Base-by-base conservation (phyloP, 2,113 vertebrate genomes). In the Psittacus erithacus region DNA sequence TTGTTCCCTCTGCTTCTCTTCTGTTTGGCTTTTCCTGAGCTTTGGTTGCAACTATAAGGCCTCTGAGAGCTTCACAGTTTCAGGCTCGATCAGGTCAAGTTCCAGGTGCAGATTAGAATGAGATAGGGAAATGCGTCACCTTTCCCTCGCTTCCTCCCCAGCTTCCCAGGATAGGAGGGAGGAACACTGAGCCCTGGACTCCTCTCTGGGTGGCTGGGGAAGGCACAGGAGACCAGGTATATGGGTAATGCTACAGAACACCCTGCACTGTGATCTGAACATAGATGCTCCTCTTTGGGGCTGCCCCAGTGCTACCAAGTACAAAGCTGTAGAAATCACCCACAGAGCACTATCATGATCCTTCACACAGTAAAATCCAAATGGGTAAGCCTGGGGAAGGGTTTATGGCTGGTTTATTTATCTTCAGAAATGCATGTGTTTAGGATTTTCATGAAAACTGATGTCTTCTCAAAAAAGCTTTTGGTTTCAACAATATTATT, bases 221-320 rank as follows among this genome's bases (percentile, higher is more conserved):
- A 79, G 28, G 20, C 22, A 11, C 1, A 1, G 38, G 46, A 27
- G 1, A 15, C 2, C 11, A 18, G 27, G 41, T 28, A 27, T 4
- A 2, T 4, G 18, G 18, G 13, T 10, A 39, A 55, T 13, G 35
- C 15, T 75, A 63, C 31, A 44, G 46, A 53, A 57, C 33, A n/a
- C 9, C 27, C 39, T 75, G 33, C 7, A 7, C n/a, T 57, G 31
- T 28, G 12, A 5, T 23, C 43, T 35, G 31, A 38, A 28, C 0
- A 0, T 7, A 28, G 63, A 8, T 17, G 33, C 11, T 3, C 15
- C 7, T n/a, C 17, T 65, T 25, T 0, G 0, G 27, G n/a, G 4
- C 67, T 79, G 39, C 29, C 46, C n/a, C 6, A 1, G 44, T 25
- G 14, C 71, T 24, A 22, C 41, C 7, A 7, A 23, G 39, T 8